Percentiles rank a stretch among this genome's conserved stretches.
These are phyloP conservation scores for Lichenostomus cassidix DNA, from an alignment of 2,113 vertebrate genomes.

Conservation along the genomic window DNA sequence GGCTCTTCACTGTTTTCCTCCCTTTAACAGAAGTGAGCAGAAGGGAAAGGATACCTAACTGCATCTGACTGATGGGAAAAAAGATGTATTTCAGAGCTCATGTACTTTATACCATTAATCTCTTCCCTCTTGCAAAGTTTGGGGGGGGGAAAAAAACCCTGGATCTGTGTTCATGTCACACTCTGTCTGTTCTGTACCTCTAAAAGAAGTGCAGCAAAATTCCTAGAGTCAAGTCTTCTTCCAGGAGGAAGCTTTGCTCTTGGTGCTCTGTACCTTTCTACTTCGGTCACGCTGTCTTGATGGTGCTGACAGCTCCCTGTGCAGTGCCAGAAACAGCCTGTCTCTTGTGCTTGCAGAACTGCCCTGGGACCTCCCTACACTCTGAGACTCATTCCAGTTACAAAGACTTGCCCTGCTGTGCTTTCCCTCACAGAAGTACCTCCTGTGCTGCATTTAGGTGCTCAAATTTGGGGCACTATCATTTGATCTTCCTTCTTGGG, in stretches of 20 bases:
- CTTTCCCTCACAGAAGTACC: neutral
- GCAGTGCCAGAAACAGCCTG: fast-evolving
- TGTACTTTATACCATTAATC: neutral
- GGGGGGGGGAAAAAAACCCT: fast-evolving
- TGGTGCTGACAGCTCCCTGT: neutral
- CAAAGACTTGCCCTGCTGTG: neutral
- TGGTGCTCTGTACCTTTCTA: neutral
- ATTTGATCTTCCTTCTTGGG: neutral
- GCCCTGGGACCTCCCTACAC: neutral
- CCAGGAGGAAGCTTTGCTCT: neutral
- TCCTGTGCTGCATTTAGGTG: neutral
- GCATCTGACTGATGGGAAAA: neutral
- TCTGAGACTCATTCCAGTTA: neutral
- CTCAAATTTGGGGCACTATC: neutral
- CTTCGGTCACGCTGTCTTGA: fast-evolving
- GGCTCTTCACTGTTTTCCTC: neutral
- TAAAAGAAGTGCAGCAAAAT: neutral
- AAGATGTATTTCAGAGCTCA: neutral
- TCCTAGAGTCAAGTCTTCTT: neutral
- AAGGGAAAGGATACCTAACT: neutral
- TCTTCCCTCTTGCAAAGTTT: neutral
- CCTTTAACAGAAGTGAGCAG: neutral
- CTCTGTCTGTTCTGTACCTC: neutral
- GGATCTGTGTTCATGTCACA: neutral
- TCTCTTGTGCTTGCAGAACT: neutral